A percentile compares a stretch with the other conserved stretches of the same genome.
Conservation (phyloP, 2,797 vertebrate genomes). For the Xiphorhynchus erythropygius region DNA sequence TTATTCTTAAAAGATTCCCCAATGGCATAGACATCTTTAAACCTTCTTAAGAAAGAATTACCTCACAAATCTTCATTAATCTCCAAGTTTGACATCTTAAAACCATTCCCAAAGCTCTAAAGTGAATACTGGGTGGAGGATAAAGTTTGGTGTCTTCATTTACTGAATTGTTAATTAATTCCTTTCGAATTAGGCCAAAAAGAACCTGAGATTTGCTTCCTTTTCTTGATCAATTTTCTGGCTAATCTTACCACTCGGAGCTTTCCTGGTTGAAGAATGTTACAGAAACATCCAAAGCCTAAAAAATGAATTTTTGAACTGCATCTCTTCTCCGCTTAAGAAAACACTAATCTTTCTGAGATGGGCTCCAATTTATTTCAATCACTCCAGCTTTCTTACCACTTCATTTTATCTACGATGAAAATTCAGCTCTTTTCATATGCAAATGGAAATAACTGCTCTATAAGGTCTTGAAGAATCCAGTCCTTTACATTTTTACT, state of each 20-base stretch:
- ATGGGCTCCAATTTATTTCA: slow-evolving; percentile 46
- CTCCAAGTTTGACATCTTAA: slow-evolving; percentile 26
- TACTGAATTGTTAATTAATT: slow-evolving; percentile 61
- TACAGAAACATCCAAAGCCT: not conserved
- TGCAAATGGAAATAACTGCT: slow-evolving; percentile 24
- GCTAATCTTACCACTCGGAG: slow-evolving; percentile 26
- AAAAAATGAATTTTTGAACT: slow-evolving; percentile 34
- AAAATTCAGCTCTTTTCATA: slow-evolving; percentile 28
- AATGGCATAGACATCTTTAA: slow-evolving; percentile 8
- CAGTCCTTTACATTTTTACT: slow-evolving; percentile 20
- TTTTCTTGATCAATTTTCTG: slow-evolving; percentile 30
- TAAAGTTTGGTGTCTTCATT: slow-evolving; percentile 58
- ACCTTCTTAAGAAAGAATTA: slow-evolving; percentile 49
- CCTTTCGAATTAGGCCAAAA: not conserved
- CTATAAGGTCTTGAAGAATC: not conserved
- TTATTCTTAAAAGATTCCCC: slow-evolving; percentile 1
- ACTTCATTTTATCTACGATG: not conserved
- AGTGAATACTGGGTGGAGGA: slow-evolving; percentile 32
- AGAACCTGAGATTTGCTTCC: slow-evolving; percentile 28
- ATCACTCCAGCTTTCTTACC: not conserved
- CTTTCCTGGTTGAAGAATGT: not conserved
- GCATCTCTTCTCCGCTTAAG: not conserved
- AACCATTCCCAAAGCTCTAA: slow-evolving; percentile 40
- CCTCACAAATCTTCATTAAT: slow-evolving; percentile 42
- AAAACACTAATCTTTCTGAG: slow-evolving; percentile 37